Evolutionary conservation across 2,888 invertebrate species (phyloP).

Genomic region (Candidula unifasciata): DNA sequence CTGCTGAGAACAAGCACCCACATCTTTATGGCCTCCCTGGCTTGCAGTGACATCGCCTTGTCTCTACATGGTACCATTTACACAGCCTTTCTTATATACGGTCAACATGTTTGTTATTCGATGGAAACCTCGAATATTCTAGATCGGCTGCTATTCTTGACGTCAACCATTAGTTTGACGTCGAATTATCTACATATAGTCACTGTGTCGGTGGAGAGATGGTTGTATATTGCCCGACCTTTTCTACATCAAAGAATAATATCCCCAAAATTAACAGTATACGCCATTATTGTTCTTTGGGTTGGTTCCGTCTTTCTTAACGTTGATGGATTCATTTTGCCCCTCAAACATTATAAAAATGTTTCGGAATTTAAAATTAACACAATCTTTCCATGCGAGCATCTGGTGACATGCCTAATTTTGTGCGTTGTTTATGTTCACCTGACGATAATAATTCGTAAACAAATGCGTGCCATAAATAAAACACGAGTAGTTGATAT

Average conservation of each 20-base stretch:
- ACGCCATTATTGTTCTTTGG: background rate
- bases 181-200: background rate
- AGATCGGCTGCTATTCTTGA: background rate
- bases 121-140: background rate
- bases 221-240: slow-evolving; percentile 16
- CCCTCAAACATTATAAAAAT: background rate
- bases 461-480: background rate
- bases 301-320: background rate
- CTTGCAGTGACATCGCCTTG: slow-evolving; percentile 1
- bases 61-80: background rate
- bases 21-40: background rate
- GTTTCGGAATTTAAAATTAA: background rate
- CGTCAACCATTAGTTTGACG: background rate
- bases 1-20: slow-evolving; percentile 8
- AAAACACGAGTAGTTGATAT: background rate
- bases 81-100: background rate
- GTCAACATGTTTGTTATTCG: background rate
- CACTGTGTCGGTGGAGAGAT: slow-evolving; percentile 1
- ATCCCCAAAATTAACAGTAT: background rate
- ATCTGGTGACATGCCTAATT: background rate
- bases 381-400: background rate
- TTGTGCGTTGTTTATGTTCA: background rate
- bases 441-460: background rate
- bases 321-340: background rate
- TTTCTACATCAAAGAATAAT: slow-evolving; percentile 2